Evolutionary conservation across 2,888 invertebrate species (phyloP).

Genomic region (Cryptocheilus praepositus): DNA sequence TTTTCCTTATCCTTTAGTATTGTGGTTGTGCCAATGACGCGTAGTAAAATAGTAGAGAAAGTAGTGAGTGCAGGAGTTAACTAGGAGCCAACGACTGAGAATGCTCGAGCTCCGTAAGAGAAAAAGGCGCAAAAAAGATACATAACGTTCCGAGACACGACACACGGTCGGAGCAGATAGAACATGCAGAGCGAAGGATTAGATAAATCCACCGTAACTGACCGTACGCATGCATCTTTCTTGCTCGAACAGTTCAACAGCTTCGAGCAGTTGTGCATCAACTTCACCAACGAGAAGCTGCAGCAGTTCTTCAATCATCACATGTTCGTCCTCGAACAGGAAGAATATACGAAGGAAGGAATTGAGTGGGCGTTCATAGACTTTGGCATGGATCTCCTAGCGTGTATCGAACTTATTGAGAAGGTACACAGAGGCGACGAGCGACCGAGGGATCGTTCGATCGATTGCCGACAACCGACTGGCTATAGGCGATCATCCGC

Average conservation of each 20-base stretch:
- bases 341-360: constrained; percentile 93
- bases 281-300: constrained; percentile 95
- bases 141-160: not conserved
- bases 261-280: constrained; percentile 95
- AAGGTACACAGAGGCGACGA: constrained; percentile 80
- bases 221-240: constrained; percentile 46
- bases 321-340: constrained; percentile 96
- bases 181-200: not conserved
- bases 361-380: constrained; percentile 95
- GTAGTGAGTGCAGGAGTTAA: too few species aligned
- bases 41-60: not conserved
- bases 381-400: constrained; percentile 95
- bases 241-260: constrained; percentile 79
- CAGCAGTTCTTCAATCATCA: constrained; percentile 97
- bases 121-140: constrained; percentile 3
- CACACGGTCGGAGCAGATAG: not conserved
- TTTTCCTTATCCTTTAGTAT: not conserved
- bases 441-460: constrained; percentile 36
- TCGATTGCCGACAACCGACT: constrained; percentile 26
- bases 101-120: not conserved
- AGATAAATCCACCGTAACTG: not conserved
- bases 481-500: too few species aligned
- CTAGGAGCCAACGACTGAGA: too few species aligned
- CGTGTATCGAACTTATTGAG: constrained; percentile 96
- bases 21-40: not conserved